phyloP scores from a whole-genome alignment of 2,888 invertebrate genomes.

The Mimas tiliae region DNA sequence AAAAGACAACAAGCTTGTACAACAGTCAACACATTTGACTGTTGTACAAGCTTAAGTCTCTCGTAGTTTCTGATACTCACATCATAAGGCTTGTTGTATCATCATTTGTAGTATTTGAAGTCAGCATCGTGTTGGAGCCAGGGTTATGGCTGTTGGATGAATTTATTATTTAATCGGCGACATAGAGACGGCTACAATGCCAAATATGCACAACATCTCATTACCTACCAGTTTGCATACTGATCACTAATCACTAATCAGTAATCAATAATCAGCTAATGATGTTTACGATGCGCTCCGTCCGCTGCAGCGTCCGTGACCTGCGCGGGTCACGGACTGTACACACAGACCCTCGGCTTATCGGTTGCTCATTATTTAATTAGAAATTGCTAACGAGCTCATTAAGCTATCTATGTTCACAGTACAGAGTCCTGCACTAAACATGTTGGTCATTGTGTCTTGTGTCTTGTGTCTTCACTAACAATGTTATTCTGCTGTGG shows the following conservation, averaged over 20 bases:
- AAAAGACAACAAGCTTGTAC: too few species aligned
- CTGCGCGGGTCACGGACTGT: background rate
- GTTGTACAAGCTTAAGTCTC: too few species aligned
- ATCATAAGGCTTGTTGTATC: too few species aligned
- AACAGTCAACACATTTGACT: too few species aligned
- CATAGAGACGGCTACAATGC: background rate
- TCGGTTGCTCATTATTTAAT: slow-evolving; percentile 12
- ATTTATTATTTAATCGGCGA: background rate
- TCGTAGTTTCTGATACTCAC: too few species aligned
- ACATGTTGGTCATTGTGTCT: background rate
- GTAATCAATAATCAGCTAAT: background rate
- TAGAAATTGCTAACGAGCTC: slow-evolving; percentile 13
- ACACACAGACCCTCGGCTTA: background rate
- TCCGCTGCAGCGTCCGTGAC: slow-evolving; percentile 4
- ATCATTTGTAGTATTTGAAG: too few species aligned
- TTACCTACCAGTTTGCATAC: background rate
- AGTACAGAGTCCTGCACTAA: background rate
- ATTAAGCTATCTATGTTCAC: slow-evolving; percentile 2
- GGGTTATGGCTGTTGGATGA: too few species aligned
- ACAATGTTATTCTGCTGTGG: background rate
- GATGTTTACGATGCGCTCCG: background rate
- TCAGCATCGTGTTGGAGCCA: too few species aligned
- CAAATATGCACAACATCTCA: background rate
- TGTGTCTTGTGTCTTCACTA: background rate
- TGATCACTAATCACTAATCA: slow-evolving; percentile 7